These are phyloP conservation scores for Sphenodon punctatus DNA, from an alignment of 2,797 vertebrate genomes.

Conservation along the genomic window DNA sequence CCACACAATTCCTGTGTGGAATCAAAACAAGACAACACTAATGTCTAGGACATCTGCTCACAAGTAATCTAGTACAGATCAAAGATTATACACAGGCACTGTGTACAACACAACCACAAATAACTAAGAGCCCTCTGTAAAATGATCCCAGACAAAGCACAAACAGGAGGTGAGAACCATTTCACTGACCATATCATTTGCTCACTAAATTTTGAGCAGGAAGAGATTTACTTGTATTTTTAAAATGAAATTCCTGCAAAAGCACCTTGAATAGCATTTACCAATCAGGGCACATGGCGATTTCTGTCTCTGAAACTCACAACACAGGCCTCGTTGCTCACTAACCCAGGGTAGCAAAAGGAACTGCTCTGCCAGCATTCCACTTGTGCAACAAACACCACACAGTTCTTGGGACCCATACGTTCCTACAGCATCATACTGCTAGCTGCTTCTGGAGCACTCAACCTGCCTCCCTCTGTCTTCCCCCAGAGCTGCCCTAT, in stretches of 20 bases:
- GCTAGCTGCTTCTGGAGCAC: background rate
- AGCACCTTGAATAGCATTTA: background rate
- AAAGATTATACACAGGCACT: background rate
- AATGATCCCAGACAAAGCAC: background rate
- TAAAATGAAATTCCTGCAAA: background rate
- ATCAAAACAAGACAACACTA: background rate
- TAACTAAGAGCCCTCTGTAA: background rate
- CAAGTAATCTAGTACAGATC: background rate
- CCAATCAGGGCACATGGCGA: background rate
- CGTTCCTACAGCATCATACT: background rate
- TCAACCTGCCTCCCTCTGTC: background rate
- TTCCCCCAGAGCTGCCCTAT: background rate
- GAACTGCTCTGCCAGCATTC: background rate
- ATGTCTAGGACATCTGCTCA: background rate
- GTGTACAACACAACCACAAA: background rate
- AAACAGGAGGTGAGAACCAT: background rate
- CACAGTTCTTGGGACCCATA: background rate
- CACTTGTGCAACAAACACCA: background rate
- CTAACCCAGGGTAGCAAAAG: background rate
- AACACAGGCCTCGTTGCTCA: background rate
- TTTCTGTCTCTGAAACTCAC: background rate
- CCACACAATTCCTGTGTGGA: rapidly evolving
- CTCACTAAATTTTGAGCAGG: too few relatives aligned
- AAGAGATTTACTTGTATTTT: too few relatives aligned
- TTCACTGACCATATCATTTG: too few relatives aligned